Conservation (phyloP, 1,140 invertebrate genomes). For the Linepithema humile region DNA sequence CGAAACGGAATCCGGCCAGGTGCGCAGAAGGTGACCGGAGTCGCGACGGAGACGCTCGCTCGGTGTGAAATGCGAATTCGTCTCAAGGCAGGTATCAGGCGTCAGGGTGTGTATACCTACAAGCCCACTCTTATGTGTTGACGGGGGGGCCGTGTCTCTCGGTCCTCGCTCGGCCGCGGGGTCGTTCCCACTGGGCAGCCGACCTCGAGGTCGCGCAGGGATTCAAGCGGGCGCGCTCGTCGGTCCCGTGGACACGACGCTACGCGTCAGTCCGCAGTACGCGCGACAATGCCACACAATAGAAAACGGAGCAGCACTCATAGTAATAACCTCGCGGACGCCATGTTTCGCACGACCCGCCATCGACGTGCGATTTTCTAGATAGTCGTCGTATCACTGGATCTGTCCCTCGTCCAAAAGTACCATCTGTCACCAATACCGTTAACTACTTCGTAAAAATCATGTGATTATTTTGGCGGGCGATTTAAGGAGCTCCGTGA, state of each 20-base stretch:
- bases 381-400: background rate
- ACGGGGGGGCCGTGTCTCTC: slow-evolving; percentile 64
- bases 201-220: slow-evolving; percentile 25
- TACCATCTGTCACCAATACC: background rate
- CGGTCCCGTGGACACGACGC: slow-evolving; percentile 72
- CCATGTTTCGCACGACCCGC: slow-evolving; percentile 78
- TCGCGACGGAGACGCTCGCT: too few species aligned
- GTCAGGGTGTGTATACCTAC: slow-evolving; percentile 78
- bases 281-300: slow-evolving; percentile 67
- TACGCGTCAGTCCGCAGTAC: slow-evolving; percentile 69
- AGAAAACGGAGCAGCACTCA: slow-evolving; percentile 71
- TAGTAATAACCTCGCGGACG: slow-evolving; percentile 78
- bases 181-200: slow-evolving; percentile 39
- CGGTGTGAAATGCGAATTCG: slow-evolving; percentile 27
- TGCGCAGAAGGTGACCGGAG: too few species aligned
- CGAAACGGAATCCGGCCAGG: too few species aligned
- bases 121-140: slow-evolving; percentile 77
- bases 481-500: background rate
- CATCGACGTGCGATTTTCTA: background rate
- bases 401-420: background rate
- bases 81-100: slow-evolving; percentile 49
- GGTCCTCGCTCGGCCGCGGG: slow-evolving; percentile 41
- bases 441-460: too few species aligned
- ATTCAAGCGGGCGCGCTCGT: slow-evolving; percentile 66
- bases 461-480: background rate